phyloP scores from a whole-genome alignment of 2,797 vertebrate genomes.

The Sphenopsis melanotis region DNA sequence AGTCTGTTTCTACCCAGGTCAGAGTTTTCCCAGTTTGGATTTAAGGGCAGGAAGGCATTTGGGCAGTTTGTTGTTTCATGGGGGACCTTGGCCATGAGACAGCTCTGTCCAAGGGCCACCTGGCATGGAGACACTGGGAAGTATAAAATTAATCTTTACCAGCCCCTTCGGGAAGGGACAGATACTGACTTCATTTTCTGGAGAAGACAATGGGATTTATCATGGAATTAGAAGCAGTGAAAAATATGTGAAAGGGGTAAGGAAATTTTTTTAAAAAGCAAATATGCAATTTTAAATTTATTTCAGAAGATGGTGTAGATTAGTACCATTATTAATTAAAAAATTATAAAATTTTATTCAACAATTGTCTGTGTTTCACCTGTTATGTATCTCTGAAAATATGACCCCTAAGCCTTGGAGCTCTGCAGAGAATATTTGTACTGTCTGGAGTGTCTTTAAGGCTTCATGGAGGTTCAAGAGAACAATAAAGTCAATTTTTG shows the following conservation, averaged over 20 bases:
- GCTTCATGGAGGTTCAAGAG: background rate
- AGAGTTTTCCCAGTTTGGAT: background rate
- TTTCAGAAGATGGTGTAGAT: background rate
- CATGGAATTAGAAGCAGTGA: background rate
- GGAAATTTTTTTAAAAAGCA: background rate
- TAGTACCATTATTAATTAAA: background rate
- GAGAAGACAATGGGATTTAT: background rate
- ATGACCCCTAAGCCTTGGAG: background rate
- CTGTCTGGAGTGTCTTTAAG: background rate
- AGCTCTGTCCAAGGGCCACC: background rate
- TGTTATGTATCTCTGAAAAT: background rate
- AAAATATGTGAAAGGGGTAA: background rate
- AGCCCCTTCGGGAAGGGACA: background rate
- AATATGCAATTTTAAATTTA: background rate
- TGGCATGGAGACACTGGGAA: background rate
- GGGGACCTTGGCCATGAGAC: background rate
- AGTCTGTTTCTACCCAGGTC: background rate
- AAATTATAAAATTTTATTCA: background rate
- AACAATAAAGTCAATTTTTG: background rate
- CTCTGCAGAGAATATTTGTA: background rate
- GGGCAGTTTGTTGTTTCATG: background rate
- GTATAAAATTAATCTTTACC: background rate
- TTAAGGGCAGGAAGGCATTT: background rate
- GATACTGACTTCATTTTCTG: background rate
- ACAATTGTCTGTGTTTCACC: background rate